A percentile compares a stretch with the other conserved stretches of the same genome.
phyloP scores from a whole-genome alignment of 2,888 invertebrate genomes.

The Caenorhabditis japonica region DNA sequence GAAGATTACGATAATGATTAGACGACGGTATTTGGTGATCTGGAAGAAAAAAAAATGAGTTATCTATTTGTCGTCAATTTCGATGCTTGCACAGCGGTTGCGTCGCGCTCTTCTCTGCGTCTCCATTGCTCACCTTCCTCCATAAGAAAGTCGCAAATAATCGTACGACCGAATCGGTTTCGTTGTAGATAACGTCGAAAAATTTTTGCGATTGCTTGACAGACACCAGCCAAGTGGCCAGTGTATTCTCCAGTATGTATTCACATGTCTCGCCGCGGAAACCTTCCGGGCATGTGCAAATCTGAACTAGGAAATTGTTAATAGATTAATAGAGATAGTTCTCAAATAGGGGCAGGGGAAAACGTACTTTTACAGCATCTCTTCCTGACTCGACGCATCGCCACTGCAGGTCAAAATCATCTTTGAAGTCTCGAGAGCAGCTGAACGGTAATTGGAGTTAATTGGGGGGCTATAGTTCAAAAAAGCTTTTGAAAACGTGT shows the following conservation, averaged over 20 bases:
- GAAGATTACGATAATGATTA: constrained; percentile 3
- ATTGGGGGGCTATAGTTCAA: background rate
- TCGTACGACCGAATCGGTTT: constrained; percentile 3
- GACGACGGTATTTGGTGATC: constrained; percentile 5
- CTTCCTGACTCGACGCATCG: constrained; percentile 14
- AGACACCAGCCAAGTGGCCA: constrained; percentile 11
- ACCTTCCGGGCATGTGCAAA: constrained; percentile 39
- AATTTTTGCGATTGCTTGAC: constrained; percentile 24
- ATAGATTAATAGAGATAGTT: background rate
- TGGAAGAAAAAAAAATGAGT: no score
- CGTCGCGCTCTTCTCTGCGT: no score
- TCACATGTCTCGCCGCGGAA: constrained; percentile 48
- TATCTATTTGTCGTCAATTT: no score
- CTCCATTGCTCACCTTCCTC: no score
- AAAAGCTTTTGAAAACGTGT: no score
- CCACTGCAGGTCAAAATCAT: constrained; percentile 31
- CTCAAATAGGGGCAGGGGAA: no score
- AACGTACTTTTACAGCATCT: constrained; percentile 14
- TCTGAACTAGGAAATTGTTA: constrained; percentile 4
- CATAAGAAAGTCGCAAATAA: background rate
- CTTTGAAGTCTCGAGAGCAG: constrained; percentile 6
- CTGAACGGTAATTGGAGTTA: constrained; percentile 2
- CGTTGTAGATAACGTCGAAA: constrained; percentile 28
- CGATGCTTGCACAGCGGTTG: no score
- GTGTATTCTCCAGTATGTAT: constrained; percentile 30